These are phyloP conservation scores for Temnothorax longispinosus DNA, from an alignment of 1,140 invertebrate species.

Conservation along the genomic window DNA sequence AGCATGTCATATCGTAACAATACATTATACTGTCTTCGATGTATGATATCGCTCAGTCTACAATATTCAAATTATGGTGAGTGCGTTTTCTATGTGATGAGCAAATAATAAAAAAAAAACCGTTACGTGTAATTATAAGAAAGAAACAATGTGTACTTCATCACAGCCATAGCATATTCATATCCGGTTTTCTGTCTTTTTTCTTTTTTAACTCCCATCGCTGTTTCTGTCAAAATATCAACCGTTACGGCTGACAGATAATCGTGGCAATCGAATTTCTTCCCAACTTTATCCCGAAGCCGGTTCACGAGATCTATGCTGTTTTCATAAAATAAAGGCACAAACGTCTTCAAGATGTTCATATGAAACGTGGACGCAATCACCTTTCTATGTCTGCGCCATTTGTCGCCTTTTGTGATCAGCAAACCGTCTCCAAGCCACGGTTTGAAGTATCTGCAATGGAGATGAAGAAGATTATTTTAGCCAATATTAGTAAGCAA, in stretches of 20 bases:
- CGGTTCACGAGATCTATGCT: no score
- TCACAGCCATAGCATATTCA: constrained; percentile 91
- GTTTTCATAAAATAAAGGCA: no score
- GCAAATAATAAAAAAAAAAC: not conserved
- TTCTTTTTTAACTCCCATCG: constrained; percentile 89
- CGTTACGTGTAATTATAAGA: not conserved
- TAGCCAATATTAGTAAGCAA: no score
- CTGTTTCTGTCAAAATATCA: constrained; percentile 94
- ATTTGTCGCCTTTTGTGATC: no score
- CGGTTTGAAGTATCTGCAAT: constrained; percentile 55
- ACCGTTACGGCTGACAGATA: constrained; percentile 91
- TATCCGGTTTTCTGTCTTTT: constrained; percentile 88
- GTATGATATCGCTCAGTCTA: constrained; percentile 91
- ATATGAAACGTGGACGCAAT: no score
- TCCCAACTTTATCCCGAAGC: no score
- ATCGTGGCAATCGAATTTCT: no score
- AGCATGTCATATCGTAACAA: constrained; percentile 87
- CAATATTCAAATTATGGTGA: not conserved
- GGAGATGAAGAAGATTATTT: no score
- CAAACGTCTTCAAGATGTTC: no score
- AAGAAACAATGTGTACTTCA: constrained; percentile 86
- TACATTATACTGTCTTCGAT: constrained; percentile 89
- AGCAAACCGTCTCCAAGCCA: no score
- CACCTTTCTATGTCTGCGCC: no score
- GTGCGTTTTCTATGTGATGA: not conserved